Evolutionary conservation across 2,888 invertebrate species (phyloP).

Genomic region (Arge pagana): DNA sequence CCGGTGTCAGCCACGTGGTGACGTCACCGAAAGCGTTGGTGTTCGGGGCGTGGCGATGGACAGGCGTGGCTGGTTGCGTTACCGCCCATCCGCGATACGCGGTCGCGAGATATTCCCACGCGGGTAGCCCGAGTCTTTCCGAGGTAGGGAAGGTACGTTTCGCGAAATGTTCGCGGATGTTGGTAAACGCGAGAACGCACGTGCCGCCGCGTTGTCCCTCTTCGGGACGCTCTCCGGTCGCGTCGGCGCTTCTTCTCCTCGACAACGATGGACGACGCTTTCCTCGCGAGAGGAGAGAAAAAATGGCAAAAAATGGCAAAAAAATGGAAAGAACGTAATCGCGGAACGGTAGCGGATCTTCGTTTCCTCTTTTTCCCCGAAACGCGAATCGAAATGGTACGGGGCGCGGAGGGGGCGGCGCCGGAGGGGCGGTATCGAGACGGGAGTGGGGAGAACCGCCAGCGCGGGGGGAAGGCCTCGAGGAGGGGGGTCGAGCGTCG

Average conservation of each 20-base stretch:
- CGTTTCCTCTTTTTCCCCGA: too few species aligned
- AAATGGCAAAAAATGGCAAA: not conserved
- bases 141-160: too few species aligned
- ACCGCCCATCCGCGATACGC: conserved; percentile 6
- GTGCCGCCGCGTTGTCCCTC: too few species aligned
- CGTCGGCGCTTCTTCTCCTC: too few species aligned
- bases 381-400: not conserved
- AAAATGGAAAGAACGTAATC: not conserved
- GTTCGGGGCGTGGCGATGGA: conserved; percentile 40
- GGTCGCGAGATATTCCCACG: too few species aligned
- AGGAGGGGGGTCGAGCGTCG: conserved; percentile 15
- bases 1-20: conserved; percentile 23
- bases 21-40: conserved; percentile 27
- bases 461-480: conserved; percentile 23
- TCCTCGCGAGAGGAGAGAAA: too few species aligned
- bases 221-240: too few species aligned
- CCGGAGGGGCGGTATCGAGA: conserved; percentile 1
- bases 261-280: too few species aligned
- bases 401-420: not conserved
- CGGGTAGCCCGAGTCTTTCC: too few species aligned
- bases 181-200: too few species aligned
- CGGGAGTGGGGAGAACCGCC: conserved; percentile 21
- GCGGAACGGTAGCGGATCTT: not conserved
- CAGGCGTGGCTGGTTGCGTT: conserved; percentile 46
- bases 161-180: too few species aligned